A percentile compares a stretch with the other conserved stretches of the same genome.
Evolutionary conservation across 2,888 invertebrate species (phyloP).

Genomic region (Tenthredo mesomela): DNA sequence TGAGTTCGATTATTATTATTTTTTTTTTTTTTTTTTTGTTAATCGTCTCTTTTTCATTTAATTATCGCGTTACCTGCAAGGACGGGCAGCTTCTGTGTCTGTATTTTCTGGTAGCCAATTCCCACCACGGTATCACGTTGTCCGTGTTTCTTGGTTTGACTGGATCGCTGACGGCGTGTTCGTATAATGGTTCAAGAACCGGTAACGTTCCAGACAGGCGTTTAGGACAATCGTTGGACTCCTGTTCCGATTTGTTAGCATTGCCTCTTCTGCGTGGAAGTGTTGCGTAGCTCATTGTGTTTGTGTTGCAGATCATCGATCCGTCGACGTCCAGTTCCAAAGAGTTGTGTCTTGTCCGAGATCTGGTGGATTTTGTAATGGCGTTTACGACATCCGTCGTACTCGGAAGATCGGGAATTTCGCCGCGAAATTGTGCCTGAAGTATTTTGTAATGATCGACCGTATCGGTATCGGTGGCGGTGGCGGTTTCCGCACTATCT

Average conservation of each 20-base stretch:
- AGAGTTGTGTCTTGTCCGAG: conserved; percentile 67
- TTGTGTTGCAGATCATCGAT: conserved; percentile 49
- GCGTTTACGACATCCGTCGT: neutral
- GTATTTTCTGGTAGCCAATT: conserved; percentile 89
- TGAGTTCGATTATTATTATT: neutral
- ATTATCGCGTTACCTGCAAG: conserved; percentile 80
- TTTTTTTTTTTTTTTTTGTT: no score
- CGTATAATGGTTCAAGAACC: conserved; percentile 76
- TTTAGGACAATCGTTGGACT: conserved; percentile 63
- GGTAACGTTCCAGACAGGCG: conserved; percentile 71
- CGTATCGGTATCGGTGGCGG: conserved; percentile 51
- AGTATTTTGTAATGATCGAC: conserved; percentile 44
- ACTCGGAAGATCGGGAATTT: neutral
- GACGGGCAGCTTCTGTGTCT: conserved; percentile 91
- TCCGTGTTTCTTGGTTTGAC: conserved; percentile 69
- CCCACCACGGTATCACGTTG: conserved; percentile 89
- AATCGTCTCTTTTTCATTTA: neutral
- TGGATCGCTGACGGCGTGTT: conserved; percentile 77
- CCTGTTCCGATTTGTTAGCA: conserved; percentile 63
- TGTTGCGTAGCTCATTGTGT: conserved; percentile 66
- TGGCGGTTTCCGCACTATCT: neutral
- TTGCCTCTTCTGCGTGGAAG: conserved; percentile 68
- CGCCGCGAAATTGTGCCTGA: conserved; percentile 53
- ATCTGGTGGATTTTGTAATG: conserved; percentile 12
- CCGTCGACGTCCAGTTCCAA: conserved; percentile 64